phyloP scores from a whole-genome alignment of 1,140 invertebrate genomes.

The Hyposmocoma kahamanoa region DNA sequence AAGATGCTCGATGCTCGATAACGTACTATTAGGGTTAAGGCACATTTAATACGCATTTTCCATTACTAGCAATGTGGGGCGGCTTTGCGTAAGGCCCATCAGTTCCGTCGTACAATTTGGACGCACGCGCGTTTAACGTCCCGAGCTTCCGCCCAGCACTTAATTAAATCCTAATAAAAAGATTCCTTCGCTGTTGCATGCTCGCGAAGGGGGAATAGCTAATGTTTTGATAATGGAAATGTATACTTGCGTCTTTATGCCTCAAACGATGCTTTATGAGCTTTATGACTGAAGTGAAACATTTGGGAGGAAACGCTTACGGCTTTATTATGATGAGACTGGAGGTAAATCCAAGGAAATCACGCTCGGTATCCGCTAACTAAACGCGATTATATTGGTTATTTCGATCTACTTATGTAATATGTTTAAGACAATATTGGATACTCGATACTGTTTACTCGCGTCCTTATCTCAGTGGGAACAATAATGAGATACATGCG shows the following conservation, averaged over 20 bases:
- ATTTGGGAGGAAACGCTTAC: constrained; percentile 15
- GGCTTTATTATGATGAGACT: constrained; percentile 19
- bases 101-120: constrained; percentile 39
- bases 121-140: constrained; percentile 40
- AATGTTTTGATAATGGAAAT: constrained; percentile 19
- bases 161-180: constrained; percentile 59
- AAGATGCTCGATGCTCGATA: constrained; percentile 59
- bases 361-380: constrained; percentile 29
- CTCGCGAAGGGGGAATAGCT: constrained; percentile 20
- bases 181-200: not conserved
- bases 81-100: constrained; percentile 29
- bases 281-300: constrained; percentile 13
- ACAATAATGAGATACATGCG: constrained; percentile 7
- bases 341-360: constrained; percentile 29
- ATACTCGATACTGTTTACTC: constrained; percentile 32
- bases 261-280: too few species aligned
- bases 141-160: constrained; percentile 35
- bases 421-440: constrained; percentile 39
- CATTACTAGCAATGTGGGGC: constrained; percentile 43
- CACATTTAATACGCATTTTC: constrained; percentile 60
- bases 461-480: constrained; percentile 13
- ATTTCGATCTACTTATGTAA: constrained; percentile 27
- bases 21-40: constrained; percentile 57
- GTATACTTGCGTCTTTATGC: constrained; percentile 15
- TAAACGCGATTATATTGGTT: constrained; percentile 40